Evolutionary conservation across 2,113 vertebrate species (phyloP).

Genomic region (Acrocephalus arundinaceus): DNA sequence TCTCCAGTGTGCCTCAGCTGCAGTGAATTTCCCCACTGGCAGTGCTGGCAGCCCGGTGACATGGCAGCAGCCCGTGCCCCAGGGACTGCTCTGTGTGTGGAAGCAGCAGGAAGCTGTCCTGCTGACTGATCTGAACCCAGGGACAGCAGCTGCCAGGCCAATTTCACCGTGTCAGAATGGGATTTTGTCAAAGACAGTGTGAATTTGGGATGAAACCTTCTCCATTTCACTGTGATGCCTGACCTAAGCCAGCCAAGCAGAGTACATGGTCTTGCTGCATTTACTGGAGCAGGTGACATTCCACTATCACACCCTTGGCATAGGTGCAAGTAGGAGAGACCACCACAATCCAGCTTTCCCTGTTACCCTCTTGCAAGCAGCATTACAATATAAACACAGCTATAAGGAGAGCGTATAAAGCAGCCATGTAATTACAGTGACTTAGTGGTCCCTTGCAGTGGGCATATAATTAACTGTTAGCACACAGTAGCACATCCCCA

Average conservation of each 20-base stretch:
- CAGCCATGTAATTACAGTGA: not conserved
- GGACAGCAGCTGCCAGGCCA: not conserved
- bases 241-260: not conserved
- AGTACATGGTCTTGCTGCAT: not conserved
- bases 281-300: not conserved
- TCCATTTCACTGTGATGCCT: not conserved
- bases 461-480: not conserved
- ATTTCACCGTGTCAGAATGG: not conserved
- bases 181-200: not conserved
- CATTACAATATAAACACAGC: not conserved
- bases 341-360: not conserved
- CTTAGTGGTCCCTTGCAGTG: not conserved
- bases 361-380: not conserved
- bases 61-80: accelerated
- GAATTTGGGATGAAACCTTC: not conserved
- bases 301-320: not conserved
- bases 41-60: not conserved
- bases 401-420: not conserved
- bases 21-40: not conserved
- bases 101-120: not conserved
- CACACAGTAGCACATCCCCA: not conserved
- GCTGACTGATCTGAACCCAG: not conserved
- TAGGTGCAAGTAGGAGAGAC: accelerated
- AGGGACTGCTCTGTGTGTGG: not conserved
- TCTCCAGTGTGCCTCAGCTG: not conserved